Base-by-base conservation (phyloP, 2,113 vertebrate genomes). In the Alexandromys fortis region DNA sequence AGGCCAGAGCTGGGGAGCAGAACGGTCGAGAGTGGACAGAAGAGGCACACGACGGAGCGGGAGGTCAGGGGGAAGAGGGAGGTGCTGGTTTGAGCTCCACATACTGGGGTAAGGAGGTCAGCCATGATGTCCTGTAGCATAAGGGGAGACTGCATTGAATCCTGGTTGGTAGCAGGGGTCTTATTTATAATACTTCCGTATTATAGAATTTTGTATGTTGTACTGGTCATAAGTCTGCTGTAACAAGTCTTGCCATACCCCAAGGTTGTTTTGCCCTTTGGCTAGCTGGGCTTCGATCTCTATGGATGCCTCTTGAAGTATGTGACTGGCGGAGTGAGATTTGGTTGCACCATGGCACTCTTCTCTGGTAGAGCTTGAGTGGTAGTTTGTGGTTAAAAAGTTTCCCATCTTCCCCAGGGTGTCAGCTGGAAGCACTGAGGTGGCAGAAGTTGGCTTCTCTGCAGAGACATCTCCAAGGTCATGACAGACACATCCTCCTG, bases 151-250 rank as follows among this genome's bases (percentile, higher is more conserved):
- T 86, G 7, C 38, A 4, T 16, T 22, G 76, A 73, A 5, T 45
- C 42, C 30, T 17, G 21, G 45, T 8, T 61, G 67, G 16, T 26
- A 55, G 8, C 86, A 72, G 28, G 22, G 49, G 2, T 58, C 75
- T 94, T 45, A 52, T 49, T 30, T n/a, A 22, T 4, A 47, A 28
- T 24, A 55, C 5, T 11, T 76, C 33, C 73, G 30, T 24, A 22
- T 88, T n/a, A 68, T 83, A 26, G 0, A 0, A 0, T 26, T 28
- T 5, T 17, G 0, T 33, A 7, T 21, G 0, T 22, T 33, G 7
- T n/a, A 5, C 13, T 67, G 33, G 30, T 22, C 35, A 8, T 81
- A n/a, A 28, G 35, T 72, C 16, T 58, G 58, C 58, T 2, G 58
- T 58, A 58, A 58, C 19, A 58, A 58, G 19, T 58, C 58, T 58